Percentiles rank a stretch among this genome's conserved stretches.
These are phyloP conservation scores for Parnassius mnemosyne DNA, from an alignment of 2,888 invertebrate genomes.

Conservation along the genomic window DNA sequence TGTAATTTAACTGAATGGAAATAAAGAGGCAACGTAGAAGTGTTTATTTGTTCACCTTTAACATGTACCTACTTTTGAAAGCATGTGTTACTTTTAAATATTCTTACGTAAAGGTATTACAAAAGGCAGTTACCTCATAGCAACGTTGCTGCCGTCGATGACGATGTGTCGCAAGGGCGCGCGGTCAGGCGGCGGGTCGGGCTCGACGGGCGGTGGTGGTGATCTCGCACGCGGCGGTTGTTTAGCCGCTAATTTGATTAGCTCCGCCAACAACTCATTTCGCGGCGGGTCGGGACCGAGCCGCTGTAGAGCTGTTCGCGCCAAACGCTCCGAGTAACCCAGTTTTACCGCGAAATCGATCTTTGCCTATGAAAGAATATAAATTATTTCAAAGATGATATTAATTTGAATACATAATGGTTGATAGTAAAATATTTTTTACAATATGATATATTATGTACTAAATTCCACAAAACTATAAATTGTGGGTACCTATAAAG, in stretches of 20 bases:
- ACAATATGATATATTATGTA: too few species aligned
- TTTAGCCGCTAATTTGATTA: slow-evolving; percentile 89
- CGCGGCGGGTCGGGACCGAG: slow-evolving; percentile 92
- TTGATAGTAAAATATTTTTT: too few species aligned
- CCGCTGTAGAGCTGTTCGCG: slow-evolving; percentile 90
- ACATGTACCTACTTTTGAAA: neutral
- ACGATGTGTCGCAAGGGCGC: slow-evolving; percentile 87
- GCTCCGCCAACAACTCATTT: slow-evolving; percentile 92
- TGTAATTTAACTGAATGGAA: too few species aligned
- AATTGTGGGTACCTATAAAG: too few species aligned
- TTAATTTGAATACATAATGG: too few species aligned
- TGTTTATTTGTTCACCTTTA: slow-evolving; percentile 9
- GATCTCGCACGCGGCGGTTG: slow-evolving; percentile 62
- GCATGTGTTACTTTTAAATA: neutral
- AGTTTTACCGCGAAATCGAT: slow-evolving; percentile 95
- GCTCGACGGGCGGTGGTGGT: slow-evolving; percentile 56
- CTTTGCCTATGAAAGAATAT: slow-evolving; percentile 70
- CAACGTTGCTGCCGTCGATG: slow-evolving; percentile 96
- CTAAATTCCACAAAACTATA: too few species aligned
- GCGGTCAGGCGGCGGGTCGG: slow-evolving; percentile 58
- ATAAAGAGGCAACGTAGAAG: too few species aligned
- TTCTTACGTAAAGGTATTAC: slow-evolving; percentile 9
- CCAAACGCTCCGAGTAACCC: slow-evolving; percentile 93
- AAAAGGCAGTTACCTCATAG: slow-evolving; percentile 85
- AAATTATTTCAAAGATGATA: neutral